phyloP scores from a whole-genome alignment of 2,797 vertebrate species.

The Craterocephalus amniculus region DNA sequence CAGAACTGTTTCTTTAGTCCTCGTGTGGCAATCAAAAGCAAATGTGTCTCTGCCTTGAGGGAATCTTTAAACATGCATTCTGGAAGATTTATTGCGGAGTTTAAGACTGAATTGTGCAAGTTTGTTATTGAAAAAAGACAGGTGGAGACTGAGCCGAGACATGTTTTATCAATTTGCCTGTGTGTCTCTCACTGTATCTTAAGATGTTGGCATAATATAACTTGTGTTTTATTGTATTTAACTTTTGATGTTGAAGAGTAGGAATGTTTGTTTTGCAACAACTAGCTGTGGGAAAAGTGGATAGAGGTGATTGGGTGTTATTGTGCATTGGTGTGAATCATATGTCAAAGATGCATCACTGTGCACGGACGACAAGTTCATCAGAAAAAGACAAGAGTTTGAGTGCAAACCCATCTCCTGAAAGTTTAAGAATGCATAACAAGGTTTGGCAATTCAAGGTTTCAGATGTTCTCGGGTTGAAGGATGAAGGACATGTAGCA shows the following conservation, averaged over 20 bases:
- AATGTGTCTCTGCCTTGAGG: conserved; percentile 71
- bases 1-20: conserved; percentile 39
- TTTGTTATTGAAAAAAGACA: conserved; percentile 81
- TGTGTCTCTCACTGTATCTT: conserved; percentile 63
- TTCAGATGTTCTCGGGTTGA: conserved; percentile 5
- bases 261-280: conserved; percentile 39
- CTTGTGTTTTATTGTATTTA: conserved; percentile 65
- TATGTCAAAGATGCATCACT: conserved; percentile 35
- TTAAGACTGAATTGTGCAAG: conserved; percentile 79
- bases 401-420: background rate
- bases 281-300: conserved; percentile 43
- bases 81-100: conserved; percentile 76
- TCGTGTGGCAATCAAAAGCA: conserved; percentile 69
- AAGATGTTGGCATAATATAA: conserved; percentile 64
- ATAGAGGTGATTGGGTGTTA: conserved; percentile 55
- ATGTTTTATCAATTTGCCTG: conserved; percentile 77
- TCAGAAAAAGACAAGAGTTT: conserved; percentile 24
- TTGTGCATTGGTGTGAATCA: conserved; percentile 32
- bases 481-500: background rate
- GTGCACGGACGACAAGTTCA: conserved; percentile 50
- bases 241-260: conserved; percentile 67
- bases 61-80: conserved; percentile 72
- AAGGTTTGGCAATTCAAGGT: background rate
- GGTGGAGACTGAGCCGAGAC: conserved; percentile 73
- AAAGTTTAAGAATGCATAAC: background rate